Evolutionary conservation across 2,113 vertebrate genomes (phyloP).

Genomic region (Syngnathus floridae): DNA sequence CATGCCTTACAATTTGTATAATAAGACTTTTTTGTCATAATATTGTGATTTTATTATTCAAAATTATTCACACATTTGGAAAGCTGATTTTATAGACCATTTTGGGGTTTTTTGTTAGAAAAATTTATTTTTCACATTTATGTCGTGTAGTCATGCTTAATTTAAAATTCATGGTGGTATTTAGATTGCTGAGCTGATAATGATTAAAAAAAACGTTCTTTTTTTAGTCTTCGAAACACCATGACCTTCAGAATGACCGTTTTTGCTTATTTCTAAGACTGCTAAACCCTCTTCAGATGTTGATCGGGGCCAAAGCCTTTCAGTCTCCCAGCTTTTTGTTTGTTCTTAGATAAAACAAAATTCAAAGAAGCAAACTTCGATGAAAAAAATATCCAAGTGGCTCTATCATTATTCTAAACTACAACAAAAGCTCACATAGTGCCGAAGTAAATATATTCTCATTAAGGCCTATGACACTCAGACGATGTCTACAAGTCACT

Average conservation of each 20-base stretch:
- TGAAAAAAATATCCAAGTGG: background rate
- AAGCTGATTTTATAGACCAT: background rate
- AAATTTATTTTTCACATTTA: too few species aligned
- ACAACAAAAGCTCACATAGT: conserved; percentile 1
- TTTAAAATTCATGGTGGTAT: background rate
- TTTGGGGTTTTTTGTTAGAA: background rate
- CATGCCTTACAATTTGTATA: background rate
- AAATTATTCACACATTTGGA: background rate
- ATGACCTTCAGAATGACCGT: too few species aligned
- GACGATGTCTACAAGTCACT: conserved; percentile 19
- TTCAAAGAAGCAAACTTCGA: too few species aligned
- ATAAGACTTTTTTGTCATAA: background rate
- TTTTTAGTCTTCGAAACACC: too few species aligned
- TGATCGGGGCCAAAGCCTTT: too few species aligned
- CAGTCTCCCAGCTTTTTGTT: too few species aligned
- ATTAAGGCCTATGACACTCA: conserved; percentile 3
- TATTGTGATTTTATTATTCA: background rate
- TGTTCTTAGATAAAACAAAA: too few species aligned
- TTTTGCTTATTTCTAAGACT: too few species aligned
- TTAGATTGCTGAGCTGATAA: background rate
- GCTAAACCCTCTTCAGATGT: too few species aligned
- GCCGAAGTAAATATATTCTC: conserved; percentile 9
- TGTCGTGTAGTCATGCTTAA: background rate
- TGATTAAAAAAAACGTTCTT: background rate
- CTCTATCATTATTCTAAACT: background rate